Evolutionary conservation across 2,888 invertebrate genomes (phyloP).

Genomic region (Himalopsyche anomala): DNA sequence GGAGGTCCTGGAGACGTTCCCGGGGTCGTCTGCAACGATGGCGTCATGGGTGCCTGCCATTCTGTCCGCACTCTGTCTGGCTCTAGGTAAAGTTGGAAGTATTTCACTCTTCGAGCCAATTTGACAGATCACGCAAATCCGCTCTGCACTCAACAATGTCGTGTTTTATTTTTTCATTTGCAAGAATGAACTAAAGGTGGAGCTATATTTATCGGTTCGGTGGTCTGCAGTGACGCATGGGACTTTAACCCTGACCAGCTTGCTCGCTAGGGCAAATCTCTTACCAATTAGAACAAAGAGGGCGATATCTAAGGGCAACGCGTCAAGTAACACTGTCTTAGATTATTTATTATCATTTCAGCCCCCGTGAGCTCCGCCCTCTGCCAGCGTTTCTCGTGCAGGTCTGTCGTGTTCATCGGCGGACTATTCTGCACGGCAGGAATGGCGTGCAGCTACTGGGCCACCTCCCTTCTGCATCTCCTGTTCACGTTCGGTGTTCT

Average conservation of each 20-base stretch:
- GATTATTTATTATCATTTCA: conserved; percentile 66
- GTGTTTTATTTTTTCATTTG: too few species aligned
- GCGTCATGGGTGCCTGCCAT: conserved; percentile 90
- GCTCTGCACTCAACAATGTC: too few species aligned
- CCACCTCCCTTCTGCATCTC: conserved; percentile 82
- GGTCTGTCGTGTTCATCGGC: conserved; percentile 84
- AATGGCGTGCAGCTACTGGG: conserved; percentile 83
- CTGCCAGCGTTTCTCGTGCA: conserved; percentile 83
- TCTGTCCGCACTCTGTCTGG: conserved; percentile 85
- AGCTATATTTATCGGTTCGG: too few species aligned
- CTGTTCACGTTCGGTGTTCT: conserved; percentile 84
- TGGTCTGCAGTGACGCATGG: too few species aligned
- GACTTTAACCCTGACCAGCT: too few species aligned
- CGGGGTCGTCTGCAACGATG: conserved; percentile 84
- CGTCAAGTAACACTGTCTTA: too few species aligned
- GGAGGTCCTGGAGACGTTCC: conserved; percentile 87
- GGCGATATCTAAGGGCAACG: too few species aligned
- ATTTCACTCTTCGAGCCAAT: too few species aligned
- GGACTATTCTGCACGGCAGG: conserved; percentile 85
- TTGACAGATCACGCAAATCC: too few species aligned
- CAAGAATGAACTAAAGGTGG: too few species aligned
- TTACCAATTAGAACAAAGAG: too few species aligned
- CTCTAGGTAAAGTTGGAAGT: conserved; percentile 79
- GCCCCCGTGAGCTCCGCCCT: conserved; percentile 85
- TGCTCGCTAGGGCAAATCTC: too few species aligned